Conservation (phyloP, 2,113 vertebrate species). For the Chlorodrepanis virens region DNA sequence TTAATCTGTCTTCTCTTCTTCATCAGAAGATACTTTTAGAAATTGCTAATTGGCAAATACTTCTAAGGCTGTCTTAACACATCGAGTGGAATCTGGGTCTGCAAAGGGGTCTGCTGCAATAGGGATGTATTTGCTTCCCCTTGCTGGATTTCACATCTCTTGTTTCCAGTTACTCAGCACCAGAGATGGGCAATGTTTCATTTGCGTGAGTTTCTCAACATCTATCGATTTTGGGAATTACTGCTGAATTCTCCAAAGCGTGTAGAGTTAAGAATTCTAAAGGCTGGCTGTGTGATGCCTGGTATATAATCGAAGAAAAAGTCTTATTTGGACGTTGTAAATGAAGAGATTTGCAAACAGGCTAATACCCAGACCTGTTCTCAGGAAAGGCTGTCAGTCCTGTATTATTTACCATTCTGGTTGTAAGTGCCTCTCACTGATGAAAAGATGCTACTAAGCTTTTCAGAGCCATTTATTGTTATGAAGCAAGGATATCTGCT, state of each 20-base stretch:
- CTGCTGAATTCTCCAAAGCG: background rate
- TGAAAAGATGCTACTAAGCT: background rate
- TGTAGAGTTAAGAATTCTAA: background rate
- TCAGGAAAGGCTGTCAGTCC: background rate
- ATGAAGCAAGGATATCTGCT: background rate
- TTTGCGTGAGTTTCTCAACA: background rate
- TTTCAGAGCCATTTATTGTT: background rate
- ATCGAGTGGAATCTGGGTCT: background rate
- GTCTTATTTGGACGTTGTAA: background rate
- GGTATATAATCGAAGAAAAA: background rate
- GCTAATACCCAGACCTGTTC: background rate
- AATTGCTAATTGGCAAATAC: background rate
- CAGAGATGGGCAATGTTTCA: background rate
- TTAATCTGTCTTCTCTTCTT: background rate
- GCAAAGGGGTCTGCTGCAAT: background rate
- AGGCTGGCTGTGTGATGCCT: background rate
- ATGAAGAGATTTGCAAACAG: background rate
- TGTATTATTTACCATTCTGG: background rate
- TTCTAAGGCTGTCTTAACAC: background rate
- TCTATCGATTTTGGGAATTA: background rate
- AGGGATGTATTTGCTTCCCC: background rate
- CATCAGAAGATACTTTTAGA: background rate
- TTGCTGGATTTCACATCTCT: background rate
- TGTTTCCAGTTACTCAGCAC: background rate
- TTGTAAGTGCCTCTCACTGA: background rate